A percentile compares a stretch with the other conserved stretches of the same genome.
These are phyloP conservation scores for Anoplolepis gracilipes DNA, from an alignment of 1,140 invertebrate species.

Conservation along the genomic window DNA sequence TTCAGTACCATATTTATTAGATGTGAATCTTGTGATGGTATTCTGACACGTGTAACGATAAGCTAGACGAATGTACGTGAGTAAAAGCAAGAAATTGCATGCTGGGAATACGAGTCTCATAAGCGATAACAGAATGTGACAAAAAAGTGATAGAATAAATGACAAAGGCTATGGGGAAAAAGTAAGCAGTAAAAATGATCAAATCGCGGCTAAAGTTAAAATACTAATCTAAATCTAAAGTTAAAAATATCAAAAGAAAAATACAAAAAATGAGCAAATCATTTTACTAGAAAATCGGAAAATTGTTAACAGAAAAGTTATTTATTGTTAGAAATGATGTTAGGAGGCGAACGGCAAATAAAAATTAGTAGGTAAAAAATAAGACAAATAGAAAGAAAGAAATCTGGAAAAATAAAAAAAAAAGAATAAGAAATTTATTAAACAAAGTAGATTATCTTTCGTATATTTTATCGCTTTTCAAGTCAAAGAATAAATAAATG, in stretches of 20 bases:
- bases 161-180: background rate
- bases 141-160: background rate
- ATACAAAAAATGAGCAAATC: too few relatives aligned
- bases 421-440: constrained; percentile 65
- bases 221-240: too few relatives aligned
- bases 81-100: constrained; percentile 38
- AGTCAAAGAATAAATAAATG: constrained; percentile 41
- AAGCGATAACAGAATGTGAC: background rate
- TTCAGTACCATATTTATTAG: background rate
- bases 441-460: constrained; percentile 61
- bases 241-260: background rate
- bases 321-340: constrained; percentile 15
- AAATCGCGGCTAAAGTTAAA: background rate
- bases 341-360: constrained; percentile 22
- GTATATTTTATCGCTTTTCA: constrained; percentile 3
- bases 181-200: background rate
- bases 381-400: constrained; percentile 50
- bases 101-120: constrained; percentile 5
- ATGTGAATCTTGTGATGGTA: constrained; percentile 10
- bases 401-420: constrained; percentile 35
- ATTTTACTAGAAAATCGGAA: background rate
- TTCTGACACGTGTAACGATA: constrained; percentile 12
- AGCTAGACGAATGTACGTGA: constrained; percentile 32
- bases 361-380: too few relatives aligned
- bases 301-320: background rate